phyloP scores from a whole-genome alignment of 2,888 invertebrate genomes.

The Sinohyriopsis cumingii region DNA sequence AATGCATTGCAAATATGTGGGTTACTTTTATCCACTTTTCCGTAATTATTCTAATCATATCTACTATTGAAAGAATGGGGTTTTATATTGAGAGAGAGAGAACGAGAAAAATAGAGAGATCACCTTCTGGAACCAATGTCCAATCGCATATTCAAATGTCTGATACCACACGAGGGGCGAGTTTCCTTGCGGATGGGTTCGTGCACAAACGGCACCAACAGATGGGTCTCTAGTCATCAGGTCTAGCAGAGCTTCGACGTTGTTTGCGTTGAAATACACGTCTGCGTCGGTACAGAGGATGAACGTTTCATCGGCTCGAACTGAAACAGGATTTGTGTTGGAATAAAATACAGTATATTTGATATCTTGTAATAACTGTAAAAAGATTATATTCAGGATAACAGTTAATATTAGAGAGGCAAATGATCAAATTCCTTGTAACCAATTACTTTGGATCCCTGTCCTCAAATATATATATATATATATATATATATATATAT shows the following conservation, averaged over 20 bases:
- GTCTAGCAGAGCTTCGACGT: slow-evolving; percentile 60
- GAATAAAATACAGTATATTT: no score
- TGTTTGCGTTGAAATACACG: slow-evolving; percentile 55
- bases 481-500: no score
- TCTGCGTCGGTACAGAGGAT: slow-evolving; percentile 64
- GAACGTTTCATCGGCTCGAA: slow-evolving; percentile 35
- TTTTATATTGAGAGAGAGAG: not conserved
- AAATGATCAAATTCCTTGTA: no score
- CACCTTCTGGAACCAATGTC: slow-evolving; percentile 66
- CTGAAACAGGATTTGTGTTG: not conserved
- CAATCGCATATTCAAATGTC: slow-evolving; percentile 61
- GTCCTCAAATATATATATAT: no score
- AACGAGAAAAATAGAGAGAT: not conserved
- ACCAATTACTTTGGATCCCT: no score
- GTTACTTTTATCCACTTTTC: no score
- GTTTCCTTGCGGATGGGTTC: slow-evolving; percentile 57
- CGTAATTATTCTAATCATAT: no score
- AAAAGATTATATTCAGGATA: no score
- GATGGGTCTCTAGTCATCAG: slow-evolving; percentile 54
- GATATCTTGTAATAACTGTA: no score
- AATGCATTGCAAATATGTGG: no score
- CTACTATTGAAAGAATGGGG: no score
- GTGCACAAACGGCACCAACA: slow-evolving; percentile 61
- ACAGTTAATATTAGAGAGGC: no score
- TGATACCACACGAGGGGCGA: slow-evolving; percentile 63